A percentile compares a stretch with the other conserved stretches of the same genome.
These are phyloP conservation scores for Nesospiza acunhae DNA, from an alignment of 2,113 vertebrate genomes.

Conservation along the genomic window DNA sequence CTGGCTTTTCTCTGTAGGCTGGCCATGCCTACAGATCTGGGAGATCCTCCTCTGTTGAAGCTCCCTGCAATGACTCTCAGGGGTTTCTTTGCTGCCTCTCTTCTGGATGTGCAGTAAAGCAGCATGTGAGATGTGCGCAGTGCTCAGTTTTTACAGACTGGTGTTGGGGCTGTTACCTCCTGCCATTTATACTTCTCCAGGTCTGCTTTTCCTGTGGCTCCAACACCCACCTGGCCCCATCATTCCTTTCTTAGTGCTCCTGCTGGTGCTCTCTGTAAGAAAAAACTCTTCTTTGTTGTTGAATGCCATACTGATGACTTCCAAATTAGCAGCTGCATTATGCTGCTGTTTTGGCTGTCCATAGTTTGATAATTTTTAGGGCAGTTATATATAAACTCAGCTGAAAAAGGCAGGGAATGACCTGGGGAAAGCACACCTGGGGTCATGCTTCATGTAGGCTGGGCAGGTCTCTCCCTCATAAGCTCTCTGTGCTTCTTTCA, in stretches of 20 bases:
- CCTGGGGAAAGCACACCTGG: not conserved
- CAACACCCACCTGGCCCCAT: not conserved
- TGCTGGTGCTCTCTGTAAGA: not conserved
- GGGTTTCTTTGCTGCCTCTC: not conserved
- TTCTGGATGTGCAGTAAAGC: not conserved
- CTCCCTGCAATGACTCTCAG: not conserved
- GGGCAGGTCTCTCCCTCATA: not conserved
- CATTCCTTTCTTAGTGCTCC: not conserved
- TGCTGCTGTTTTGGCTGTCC: not conserved
- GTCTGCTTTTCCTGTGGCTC: not conserved
- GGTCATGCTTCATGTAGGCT: not conserved
- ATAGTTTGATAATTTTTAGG: not conserved
- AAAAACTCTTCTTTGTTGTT: not conserved
- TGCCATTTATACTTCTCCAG: not conserved
- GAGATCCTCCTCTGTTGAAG: not conserved
- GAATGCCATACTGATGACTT: not conserved
- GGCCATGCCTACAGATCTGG: not conserved
- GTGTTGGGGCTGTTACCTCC: accelerated
- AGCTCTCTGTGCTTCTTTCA: not conserved
- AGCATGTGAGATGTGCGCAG: accelerated
- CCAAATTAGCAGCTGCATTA: not conserved
- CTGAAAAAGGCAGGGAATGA: not conserved
- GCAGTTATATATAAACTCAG: not conserved
- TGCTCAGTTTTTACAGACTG: accelerated
- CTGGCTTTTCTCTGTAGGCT: not conserved